Evolutionary conservation across 2,888 invertebrate genomes (phyloP).

Genomic region (Petrophora chlorosata): DNA sequence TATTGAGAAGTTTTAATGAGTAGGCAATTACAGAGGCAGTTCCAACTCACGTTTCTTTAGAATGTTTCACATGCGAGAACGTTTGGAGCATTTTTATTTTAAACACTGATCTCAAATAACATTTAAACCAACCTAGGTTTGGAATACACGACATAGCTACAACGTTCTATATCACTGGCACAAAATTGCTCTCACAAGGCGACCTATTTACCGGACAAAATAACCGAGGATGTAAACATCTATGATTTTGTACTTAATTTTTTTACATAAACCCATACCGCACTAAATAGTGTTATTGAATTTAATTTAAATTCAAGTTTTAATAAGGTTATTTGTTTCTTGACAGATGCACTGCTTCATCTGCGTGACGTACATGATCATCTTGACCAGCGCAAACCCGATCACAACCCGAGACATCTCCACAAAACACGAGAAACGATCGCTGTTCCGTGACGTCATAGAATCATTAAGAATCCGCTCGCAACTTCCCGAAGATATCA

Average conservation of each 20-base stretch:
- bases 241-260: conserved; percentile 10
- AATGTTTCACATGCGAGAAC: conserved; percentile 1
- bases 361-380: conserved; percentile 72
- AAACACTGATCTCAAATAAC: conserved; percentile 13
- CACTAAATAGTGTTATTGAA: too few species aligned
- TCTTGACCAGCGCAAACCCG: conserved; percentile 64
- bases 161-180: conserved; percentile 14
- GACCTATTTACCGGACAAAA: neutral
- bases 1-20: neutral
- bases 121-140: conserved; percentile 11
- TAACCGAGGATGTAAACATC: neutral
- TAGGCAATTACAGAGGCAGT: neutral
- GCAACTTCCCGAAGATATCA: conserved; percentile 62
- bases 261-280: too few species aligned
- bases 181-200: conserved; percentile 16
- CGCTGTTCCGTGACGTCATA: conserved; percentile 73
- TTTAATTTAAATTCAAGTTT: too few species aligned
- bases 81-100: conserved; percentile 6
- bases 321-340: conserved; percentile 23
- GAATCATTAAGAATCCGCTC: conserved; percentile 68
- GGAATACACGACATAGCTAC: conserved; percentile 2
- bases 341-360: conserved; percentile 78
- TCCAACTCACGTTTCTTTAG: conserved; percentile 5
- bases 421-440: conserved; percentile 57
- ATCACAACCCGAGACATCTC: conserved; percentile 48